A percentile compares a stretch with the other conserved stretches of the same genome.
phyloP scores from a whole-genome alignment of 2,113 vertebrate species.

The Apistogramma diplotaenia region DNA sequence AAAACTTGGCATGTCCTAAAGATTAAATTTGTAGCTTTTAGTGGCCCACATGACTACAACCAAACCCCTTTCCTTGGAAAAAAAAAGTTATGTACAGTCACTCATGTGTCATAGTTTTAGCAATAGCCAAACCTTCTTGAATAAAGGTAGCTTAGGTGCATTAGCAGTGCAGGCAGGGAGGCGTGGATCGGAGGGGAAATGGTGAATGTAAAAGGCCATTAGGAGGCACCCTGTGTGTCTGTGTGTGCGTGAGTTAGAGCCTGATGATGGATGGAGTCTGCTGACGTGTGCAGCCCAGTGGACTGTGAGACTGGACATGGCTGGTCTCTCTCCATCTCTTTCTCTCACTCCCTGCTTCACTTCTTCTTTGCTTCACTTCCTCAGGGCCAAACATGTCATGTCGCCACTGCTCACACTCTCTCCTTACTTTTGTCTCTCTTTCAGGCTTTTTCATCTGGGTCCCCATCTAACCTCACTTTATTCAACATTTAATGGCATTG shows the following conservation, averaged over 20 bases:
- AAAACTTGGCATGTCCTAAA: background rate
- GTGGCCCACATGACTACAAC: background rate
- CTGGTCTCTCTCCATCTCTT: slow-evolving; percentile 64
- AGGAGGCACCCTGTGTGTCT: slow-evolving; percentile 50
- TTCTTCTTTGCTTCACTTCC: slow-evolving; percentile 67
- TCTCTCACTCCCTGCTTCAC: slow-evolving; percentile 48
- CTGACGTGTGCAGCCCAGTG: slow-evolving; percentile 70
- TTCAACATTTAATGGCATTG: slow-evolving; percentile 50
- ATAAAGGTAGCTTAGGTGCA: slow-evolving; percentile 45
- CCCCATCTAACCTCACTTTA: background rate
- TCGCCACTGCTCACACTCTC: slow-evolving; percentile 38
- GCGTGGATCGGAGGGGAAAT: slow-evolving; percentile 59
- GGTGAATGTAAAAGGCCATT: slow-evolving; percentile 73
- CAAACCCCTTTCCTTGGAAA: background rate
- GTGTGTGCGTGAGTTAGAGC: slow-evolving; percentile 37
- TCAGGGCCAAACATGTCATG: slow-evolving; percentile 70
- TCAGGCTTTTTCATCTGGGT: background rate
- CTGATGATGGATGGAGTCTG: slow-evolving; percentile 73
- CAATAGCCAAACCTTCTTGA: slow-evolving; percentile 18
- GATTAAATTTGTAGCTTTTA: background rate
- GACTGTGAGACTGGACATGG: slow-evolving; percentile 76
- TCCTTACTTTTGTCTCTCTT: slow-evolving; percentile 8
- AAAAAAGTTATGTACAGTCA: background rate
- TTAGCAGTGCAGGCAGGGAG: slow-evolving; percentile 53
- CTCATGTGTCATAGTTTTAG: background rate